These are phyloP conservation scores for human (Homo sapiens) DNA, from an alignment of 2,113 vertebrate genomes.

Conservation along the genomic window GRCh38 chr9:89624001-89624500, in stretches of 20 bases:
- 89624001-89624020: background rate
- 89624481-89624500: too few species aligned
- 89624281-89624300: background rate
- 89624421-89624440: too few species aligned
- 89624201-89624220: slow-evolving; percentile 9
- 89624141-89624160: slow-evolving; percentile 71
- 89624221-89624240: background rate
- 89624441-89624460: rapidly evolving
- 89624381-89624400: too few species aligned
- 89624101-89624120: slow-evolving; percentile 75
- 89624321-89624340: background rate
- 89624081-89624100: slow-evolving; percentile 66
- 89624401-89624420: rapidly evolving
- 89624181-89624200: background rate
- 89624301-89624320: background rate
- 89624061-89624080: slow-evolving; percentile 55
- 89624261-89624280: rapidly evolving
- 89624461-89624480: background rate
- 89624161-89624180: slow-evolving; percentile 61
- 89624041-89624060: background rate
- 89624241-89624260: background rate
- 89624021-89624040: background rate
- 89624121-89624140: slow-evolving; percentile 76
- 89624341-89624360: too few species aligned
- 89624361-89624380: too few species aligned